Percentiles rank a stretch among this genome's conserved stretches.
Conservation (phyloP, 1,140 invertebrate species). For the Chironomus striatipennis region DNA sequence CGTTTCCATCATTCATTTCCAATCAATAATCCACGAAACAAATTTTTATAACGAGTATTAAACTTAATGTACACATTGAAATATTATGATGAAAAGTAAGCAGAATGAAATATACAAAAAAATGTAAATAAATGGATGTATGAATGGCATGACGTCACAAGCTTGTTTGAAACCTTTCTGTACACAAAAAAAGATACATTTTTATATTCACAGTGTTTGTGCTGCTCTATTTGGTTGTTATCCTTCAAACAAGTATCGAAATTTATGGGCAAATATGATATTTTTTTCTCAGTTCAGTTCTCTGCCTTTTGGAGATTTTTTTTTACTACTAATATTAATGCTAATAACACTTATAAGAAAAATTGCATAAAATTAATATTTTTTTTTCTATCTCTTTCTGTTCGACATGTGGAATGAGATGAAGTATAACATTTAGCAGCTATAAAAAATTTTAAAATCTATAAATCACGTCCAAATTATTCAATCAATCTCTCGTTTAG, state of each 20-base stretch:
- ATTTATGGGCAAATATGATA: conserved; percentile 3
- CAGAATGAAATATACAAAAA: too few relatives aligned
- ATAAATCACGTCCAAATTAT: not conserved
- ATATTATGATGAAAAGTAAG: too few relatives aligned
- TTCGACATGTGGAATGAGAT: not conserved
- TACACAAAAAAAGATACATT: too few relatives aligned
- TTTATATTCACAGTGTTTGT: too few relatives aligned
- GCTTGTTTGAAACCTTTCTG: too few relatives aligned
- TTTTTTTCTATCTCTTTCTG: not conserved
- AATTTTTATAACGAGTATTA: too few relatives aligned
- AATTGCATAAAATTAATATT: not conserved
- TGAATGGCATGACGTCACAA: too few relatives aligned
- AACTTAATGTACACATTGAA: too few relatives aligned
- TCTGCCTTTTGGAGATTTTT: not conserved
- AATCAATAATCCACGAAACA: too few relatives aligned
- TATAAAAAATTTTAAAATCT: not conserved
- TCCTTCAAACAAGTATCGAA: conserved; percentile 8
- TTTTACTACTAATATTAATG: not conserved
- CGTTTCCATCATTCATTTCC: too few relatives aligned
- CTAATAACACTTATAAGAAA: not conserved
- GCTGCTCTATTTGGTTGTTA: not conserved
- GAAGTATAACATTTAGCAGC: too few relatives aligned
- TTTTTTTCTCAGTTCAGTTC: not conserved
- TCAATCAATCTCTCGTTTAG: not conserved
- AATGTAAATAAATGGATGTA: too few relatives aligned